Conservation (phyloP, 2,797 vertebrate genomes). For the Rhynchotus rufescens region DNA sequence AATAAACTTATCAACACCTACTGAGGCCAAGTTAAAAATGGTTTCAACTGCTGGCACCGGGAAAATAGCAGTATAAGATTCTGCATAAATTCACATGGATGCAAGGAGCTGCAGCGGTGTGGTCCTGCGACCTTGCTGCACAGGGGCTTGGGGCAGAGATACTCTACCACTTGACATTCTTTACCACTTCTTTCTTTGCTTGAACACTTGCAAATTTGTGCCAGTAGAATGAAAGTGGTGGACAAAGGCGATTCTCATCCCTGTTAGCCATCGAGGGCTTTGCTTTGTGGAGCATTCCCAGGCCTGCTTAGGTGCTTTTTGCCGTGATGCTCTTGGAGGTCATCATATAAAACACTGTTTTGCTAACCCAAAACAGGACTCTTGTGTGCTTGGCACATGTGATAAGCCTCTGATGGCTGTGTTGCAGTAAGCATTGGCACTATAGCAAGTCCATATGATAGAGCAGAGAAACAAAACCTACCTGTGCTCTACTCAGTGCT, state of each 20-base stretch:
- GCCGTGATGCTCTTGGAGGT: background rate
- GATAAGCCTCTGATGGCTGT: background rate
- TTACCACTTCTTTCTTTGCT: background rate
- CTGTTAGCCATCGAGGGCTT: background rate
- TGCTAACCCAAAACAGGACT: background rate
- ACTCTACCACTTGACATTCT: background rate
- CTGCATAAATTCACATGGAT: background rate
- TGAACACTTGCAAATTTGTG: background rate
- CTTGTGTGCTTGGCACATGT: background rate
- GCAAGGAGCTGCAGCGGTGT: conserved; percentile 10
- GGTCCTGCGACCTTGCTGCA: background rate
- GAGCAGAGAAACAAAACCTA: background rate
- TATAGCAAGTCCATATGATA: background rate
- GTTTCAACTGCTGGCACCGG: conserved; percentile 33
- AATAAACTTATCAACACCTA: conserved; percentile 56
- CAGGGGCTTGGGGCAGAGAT: background rate
- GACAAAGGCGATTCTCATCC: background rate
- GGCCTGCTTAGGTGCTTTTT: background rate
- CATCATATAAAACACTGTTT: background rate
- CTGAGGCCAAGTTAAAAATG: conserved; percentile 39
- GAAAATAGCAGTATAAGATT: conserved; percentile 6
- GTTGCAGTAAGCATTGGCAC: background rate
- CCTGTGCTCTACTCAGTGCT: background rate
- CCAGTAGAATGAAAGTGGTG: accelerated
- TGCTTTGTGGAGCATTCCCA: background rate